Conservation (phyloP, 2,888 invertebrate species). For the Iphiclides podalirius region DNA sequence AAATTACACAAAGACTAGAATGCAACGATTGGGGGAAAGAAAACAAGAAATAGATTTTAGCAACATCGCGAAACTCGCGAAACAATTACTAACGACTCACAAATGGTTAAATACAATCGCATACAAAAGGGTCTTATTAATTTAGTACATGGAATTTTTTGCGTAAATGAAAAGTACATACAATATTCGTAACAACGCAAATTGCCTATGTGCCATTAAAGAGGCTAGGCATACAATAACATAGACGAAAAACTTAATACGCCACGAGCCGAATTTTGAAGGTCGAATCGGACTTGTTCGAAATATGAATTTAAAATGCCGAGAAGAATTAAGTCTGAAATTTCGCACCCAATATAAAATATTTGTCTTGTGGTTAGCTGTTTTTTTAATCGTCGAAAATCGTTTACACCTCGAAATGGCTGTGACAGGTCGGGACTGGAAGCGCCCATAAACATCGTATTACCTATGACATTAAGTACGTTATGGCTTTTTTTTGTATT, state of each 20-base stretch:
- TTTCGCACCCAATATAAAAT: background rate
- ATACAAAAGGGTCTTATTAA: too few species aligned
- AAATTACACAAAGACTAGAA: conserved; percentile 59
- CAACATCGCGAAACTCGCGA: background rate
- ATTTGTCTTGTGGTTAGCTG: conserved; percentile 4
- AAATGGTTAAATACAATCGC: too few species aligned
- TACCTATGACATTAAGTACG: conserved; percentile 69
- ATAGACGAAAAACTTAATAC: conserved; percentile 53
- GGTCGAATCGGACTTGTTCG: background rate
- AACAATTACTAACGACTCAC: too few species aligned
- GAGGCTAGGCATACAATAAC: conserved; percentile 61
- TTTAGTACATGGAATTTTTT: background rate
- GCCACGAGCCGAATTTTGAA: conserved; percentile 49
- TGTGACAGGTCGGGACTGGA: conserved; percentile 52
- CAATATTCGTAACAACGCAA: conserved; percentile 49
- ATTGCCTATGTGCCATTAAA: conserved; percentile 67
- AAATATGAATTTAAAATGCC: background rate
- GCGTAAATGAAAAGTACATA: background rate
- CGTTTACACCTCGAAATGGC: conserved; percentile 53
- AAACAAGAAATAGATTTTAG: too few species aligned
- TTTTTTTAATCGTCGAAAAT: conserved; percentile 19
- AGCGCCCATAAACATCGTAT: conserved; percentile 51
- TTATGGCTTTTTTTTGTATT: conserved; percentile 63
- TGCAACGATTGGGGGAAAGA: conserved; percentile 56
- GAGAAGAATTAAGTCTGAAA: background rate